These are phyloP conservation scores for Sphaeridia pumilis DNA, from an alignment of 2,888 invertebrate genomes.

Conservation along the genomic window DNA sequence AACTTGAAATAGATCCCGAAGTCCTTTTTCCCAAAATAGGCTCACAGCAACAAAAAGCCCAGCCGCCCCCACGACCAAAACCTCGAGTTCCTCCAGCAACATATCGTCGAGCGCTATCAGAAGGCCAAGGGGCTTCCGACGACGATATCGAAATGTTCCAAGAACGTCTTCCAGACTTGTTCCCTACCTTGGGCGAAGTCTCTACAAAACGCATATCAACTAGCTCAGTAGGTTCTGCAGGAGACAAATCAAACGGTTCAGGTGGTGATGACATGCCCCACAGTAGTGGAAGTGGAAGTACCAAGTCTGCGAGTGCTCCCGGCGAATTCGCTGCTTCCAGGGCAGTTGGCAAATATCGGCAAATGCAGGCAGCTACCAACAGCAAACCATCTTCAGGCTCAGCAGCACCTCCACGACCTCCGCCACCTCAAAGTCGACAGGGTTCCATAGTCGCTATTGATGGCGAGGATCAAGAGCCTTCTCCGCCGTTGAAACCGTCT, in stretches of 20 bases:
- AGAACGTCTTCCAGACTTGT: conserved; percentile 50
- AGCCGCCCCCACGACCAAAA: too few relatives aligned
- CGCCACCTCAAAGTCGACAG: conserved; percentile 24
- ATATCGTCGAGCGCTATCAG: conserved; percentile 30
- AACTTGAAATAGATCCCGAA: conserved; percentile 25
- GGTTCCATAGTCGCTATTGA: conserved; percentile 8
- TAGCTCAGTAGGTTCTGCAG: conserved; percentile 34
- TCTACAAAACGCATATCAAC: conserved; percentile 49
- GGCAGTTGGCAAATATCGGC: conserved; percentile 65
- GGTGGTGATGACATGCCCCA: conserved; percentile 42
- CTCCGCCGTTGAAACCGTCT: too few relatives aligned
- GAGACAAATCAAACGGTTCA: conserved; percentile 38
- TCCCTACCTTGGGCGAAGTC: conserved; percentile 62
- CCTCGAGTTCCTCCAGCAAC: conserved; percentile 9
- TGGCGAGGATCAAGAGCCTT: too few relatives aligned
- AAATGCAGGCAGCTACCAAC: conserved; percentile 38
- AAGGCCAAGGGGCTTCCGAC: conserved; percentile 43
- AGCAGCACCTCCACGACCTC: conserved; percentile 32
- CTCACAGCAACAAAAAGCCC: too few relatives aligned
- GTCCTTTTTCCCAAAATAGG: conserved; percentile 29
- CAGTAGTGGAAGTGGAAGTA: conserved; percentile 19
- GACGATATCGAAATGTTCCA: conserved; percentile 45
- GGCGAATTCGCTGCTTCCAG: conserved; percentile 76
- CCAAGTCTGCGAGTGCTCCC: conserved; percentile 42
- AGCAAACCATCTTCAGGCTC: conserved; percentile 5